phyloP scores from a whole-genome alignment of 2,888 invertebrate genomes.

The Eurytoma adleriae region DNA sequence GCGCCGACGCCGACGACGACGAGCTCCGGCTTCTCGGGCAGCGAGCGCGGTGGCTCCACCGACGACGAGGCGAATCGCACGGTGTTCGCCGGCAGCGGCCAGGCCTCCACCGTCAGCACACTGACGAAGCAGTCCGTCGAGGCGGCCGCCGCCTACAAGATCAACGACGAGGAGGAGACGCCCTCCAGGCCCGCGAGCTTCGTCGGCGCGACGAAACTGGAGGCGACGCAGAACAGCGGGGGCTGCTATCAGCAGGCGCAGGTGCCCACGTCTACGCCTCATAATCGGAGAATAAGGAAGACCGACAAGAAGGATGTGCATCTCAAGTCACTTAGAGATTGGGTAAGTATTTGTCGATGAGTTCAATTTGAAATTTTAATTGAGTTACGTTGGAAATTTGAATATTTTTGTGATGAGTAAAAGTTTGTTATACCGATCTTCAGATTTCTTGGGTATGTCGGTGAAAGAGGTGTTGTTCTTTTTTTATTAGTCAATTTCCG shows the following conservation, averaged over 20 bases:
- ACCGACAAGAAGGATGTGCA: slow-evolving; percentile 58
- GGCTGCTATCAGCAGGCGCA: slow-evolving; percentile 14
- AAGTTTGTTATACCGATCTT: too few species aligned
- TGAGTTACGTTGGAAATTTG: too few species aligned
- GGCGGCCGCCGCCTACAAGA: slow-evolving; percentile 69
- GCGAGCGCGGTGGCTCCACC: slow-evolving; percentile 60
- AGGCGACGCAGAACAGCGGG: slow-evolving; percentile 4
- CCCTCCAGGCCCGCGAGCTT: background rate
- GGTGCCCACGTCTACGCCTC: slow-evolving; percentile 60
- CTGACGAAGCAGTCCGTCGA: slow-evolving; percentile 69
- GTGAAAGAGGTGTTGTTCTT: too few species aligned
- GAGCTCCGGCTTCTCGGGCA: slow-evolving; percentile 59
- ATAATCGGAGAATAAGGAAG: slow-evolving; percentile 58
- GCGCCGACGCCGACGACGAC: slow-evolving; percentile 62
- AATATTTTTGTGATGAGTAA: too few species aligned
- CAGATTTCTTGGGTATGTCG: too few species aligned
- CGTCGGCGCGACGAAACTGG: background rate
- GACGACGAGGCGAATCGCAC: slow-evolving; percentile 51
- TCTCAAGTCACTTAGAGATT: slow-evolving; percentile 48
- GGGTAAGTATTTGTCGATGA: slow-evolving; percentile 51
- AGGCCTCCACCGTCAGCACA: slow-evolving; percentile 36
- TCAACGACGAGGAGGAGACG: slow-evolving; percentile 66
- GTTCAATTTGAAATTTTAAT: too few species aligned
- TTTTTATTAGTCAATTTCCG: too few species aligned
- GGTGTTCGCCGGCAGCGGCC: slow-evolving; percentile 59